These are phyloP conservation scores for Bombus impatiens DNA, from an alignment of 1,140 invertebrate species.

Conservation along the genomic window DNA sequence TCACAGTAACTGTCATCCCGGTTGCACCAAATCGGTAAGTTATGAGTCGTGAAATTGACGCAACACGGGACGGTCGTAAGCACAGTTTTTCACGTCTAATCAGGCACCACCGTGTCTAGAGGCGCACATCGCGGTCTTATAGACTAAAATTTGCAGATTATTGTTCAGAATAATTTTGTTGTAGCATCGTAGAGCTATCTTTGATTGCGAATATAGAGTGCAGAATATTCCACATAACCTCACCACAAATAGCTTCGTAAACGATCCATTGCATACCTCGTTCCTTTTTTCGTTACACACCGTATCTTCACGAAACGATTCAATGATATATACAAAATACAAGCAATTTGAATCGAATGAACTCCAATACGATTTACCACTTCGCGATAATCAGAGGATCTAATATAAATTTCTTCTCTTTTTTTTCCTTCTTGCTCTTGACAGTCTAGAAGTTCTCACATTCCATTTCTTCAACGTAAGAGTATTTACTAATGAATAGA, in stretches of 20 bases:
- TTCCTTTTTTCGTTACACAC: not conserved
- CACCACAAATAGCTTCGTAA: not conserved
- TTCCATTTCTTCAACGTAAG: not conserved
- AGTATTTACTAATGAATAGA: not conserved
- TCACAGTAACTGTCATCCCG: constrained; percentile 13
- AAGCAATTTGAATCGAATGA: not conserved
- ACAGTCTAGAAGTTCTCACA: not conserved
- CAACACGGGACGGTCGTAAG: not conserved
- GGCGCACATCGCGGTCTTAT: not conserved
- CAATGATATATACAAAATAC: not conserved
- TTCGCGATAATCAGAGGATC: not conserved
- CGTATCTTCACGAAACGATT: not conserved
- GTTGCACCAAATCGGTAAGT: not conserved
- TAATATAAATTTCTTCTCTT: not conserved
- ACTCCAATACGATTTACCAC: not conserved
- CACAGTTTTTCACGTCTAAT: not conserved
- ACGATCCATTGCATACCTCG: not conserved
- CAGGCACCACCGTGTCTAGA: not conserved
- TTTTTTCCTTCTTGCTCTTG: not conserved
- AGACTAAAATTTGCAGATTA: not conserved
- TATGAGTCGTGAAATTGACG: not conserved
- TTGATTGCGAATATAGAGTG: not conserved
- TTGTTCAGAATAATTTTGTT: not conserved
- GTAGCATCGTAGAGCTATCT: not conserved
- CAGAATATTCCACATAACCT: not conserved